phyloP scores from a whole-genome alignment of 2,888 invertebrate genomes.

The Taenaris catops region DNA sequence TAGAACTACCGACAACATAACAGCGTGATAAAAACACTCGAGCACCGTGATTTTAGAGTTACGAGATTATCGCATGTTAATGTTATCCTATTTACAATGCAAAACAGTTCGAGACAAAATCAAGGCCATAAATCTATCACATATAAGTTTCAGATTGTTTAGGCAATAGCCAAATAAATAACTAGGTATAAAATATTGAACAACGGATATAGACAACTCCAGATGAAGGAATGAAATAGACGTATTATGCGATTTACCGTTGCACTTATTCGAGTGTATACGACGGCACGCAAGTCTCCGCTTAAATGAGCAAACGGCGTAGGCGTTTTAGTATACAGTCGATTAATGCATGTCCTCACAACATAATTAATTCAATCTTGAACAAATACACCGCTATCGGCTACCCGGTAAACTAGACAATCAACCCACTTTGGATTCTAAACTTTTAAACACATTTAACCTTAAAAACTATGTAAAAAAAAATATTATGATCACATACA shows the following conservation, averaged over 20 bases:
- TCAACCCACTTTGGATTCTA: conserved; percentile 27
- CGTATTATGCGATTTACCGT: conserved; percentile 63
- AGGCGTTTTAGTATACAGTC: conserved; percentile 51
- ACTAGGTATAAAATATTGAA: conserved; percentile 41
- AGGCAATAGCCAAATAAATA: conserved; percentile 70
- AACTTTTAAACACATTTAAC: conserved; percentile 29
- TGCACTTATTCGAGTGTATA: conserved; percentile 61
- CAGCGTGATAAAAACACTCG: conserved; percentile 35
- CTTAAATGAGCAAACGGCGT: conserved; percentile 73
- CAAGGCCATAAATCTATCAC: conserved; percentile 70
- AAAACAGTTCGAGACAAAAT: conserved; percentile 52
- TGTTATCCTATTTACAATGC: conserved; percentile 72
- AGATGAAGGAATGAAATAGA: conserved; percentile 55
- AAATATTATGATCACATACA: conserved; percentile 59
- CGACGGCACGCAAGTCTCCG: conserved; percentile 47
- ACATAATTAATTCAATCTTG: conserved; percentile 61
- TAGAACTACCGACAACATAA: conserved; percentile 19
- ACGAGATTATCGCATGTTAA: conserved; percentile 53
- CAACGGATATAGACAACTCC: conserved; percentile 54
- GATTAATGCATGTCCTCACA: conserved; percentile 59
- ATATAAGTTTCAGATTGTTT: conserved; percentile 58
- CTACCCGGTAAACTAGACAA: conserved; percentile 37
- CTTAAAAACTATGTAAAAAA: conserved; percentile 49
- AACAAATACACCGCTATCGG: conserved; percentile 53
- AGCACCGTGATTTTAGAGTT: conserved; percentile 46